Base-by-base conservation (phyloP, 2,888 invertebrate genomes). In the Oegoconia quadripuncta region DNA sequence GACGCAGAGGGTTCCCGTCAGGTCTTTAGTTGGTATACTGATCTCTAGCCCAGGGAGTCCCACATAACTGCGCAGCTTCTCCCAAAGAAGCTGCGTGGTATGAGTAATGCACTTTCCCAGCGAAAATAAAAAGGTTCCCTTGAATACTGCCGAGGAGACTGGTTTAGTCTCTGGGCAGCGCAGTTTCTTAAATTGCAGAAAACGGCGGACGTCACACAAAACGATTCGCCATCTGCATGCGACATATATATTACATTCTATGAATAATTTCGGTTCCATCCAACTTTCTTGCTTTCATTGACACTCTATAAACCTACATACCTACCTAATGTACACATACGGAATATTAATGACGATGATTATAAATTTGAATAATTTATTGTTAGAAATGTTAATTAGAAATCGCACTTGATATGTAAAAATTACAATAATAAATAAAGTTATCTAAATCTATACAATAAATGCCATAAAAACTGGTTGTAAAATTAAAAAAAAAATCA, bases 291-390 rank as follows among this genome's bases (percentile, higher is more conserved):
- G 26, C 41, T 41, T 37, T 41, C 41, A 18, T 41, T 41, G 30
- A 34, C 25, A 41, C 11, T 30, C 37, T 15, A 32, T 27, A 36
- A 36, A 41, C 41, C 36, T 28, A 36, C 36, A 35, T 30, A 34
- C 12, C 23, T 32, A 26, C 3, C 17, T 31, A 15, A 22, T 26
- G 25, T 30, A 22, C 22, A 25, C 13, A 13, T 23, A 12, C n/a
- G 11, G 33, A 28, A 41, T 41, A 27, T 16, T 37, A 41, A 41
- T 41, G 27, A 15, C 23, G 13, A 13, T 15, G 26, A 11, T 7
- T 13, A 18, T n/a, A 8, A 23, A 33, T 33, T 18, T 33, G 9
- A 14, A 22, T 23, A 14, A 33, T 6, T n/a, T 11, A 15, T 9
- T 23, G 15, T n/a, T 13, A 27, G n/a, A 5, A 5, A 27, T 12